Evolutionary conservation across 2,888 invertebrate genomes (phyloP).

Genomic region (Ormyrus labotus): DNA sequence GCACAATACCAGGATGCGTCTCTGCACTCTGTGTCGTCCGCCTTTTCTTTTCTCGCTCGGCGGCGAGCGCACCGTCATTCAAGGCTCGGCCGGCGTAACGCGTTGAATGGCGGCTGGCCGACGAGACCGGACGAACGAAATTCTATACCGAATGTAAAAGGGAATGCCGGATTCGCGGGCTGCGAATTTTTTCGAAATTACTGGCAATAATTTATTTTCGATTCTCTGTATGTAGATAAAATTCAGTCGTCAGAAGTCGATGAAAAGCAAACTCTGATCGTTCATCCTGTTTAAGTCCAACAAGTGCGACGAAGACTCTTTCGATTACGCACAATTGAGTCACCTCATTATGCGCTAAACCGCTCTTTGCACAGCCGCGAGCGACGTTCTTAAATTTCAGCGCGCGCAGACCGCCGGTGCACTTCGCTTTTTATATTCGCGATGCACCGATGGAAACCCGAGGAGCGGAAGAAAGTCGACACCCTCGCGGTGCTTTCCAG

Average conservation of each 20-base stretch:
- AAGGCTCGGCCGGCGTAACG: slow-evolving; percentile 4
- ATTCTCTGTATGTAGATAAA: too few species aligned
- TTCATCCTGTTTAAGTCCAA: slow-evolving; percentile 14
- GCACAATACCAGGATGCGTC: slow-evolving; percentile 62
- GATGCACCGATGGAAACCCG: slow-evolving; percentile 24
- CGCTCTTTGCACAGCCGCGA: background rate
- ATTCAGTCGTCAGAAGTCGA: too few species aligned
- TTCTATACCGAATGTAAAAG: background rate
- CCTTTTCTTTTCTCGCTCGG: background rate
- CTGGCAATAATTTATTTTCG: too few species aligned
- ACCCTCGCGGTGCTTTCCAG: slow-evolving; percentile 19
- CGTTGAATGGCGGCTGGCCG: too few species aligned
- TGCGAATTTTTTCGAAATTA: background rate
- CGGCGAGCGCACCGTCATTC: slow-evolving; percentile 8
- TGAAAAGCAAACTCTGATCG: too few species aligned
- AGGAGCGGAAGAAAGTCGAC: slow-evolving; percentile 29
- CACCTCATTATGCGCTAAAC: slow-evolving; percentile 13
- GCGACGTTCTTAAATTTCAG: too few species aligned
- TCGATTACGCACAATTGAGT: too few species aligned
- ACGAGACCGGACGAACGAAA: too few species aligned
- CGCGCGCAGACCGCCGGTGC: slow-evolving; percentile 3
- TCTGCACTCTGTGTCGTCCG: slow-evolving; percentile 9
- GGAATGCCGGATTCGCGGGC: background rate
- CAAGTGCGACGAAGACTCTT: slow-evolving; percentile 21
- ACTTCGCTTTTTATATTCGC: slow-evolving; percentile 8